phyloP scores from a whole-genome alignment of 1,140 invertebrate species.

The Conus betulinus region DNA sequence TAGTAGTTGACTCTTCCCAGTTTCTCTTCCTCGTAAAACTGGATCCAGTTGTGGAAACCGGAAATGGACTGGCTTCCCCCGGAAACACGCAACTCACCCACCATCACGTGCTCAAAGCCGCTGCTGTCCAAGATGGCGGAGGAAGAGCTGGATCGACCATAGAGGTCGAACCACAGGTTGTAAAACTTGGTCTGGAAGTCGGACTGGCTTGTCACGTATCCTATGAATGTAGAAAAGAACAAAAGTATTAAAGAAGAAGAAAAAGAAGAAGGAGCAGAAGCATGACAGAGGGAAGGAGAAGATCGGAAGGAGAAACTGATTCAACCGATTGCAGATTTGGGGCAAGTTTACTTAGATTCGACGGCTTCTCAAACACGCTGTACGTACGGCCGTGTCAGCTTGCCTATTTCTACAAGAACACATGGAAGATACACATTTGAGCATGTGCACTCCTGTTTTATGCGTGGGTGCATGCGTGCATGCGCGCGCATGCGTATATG shows the following conservation, averaged over 20 bases:
- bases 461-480: neutral
- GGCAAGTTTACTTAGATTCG: no score
- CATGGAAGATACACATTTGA: neutral
- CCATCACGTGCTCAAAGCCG: slow-evolving; percentile 76
- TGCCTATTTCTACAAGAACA: no score
- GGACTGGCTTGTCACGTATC: slow-evolving; percentile 26
- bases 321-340: no score
- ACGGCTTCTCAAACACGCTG: no score
- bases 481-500: neutral
- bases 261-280: neutral
- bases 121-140: slow-evolving; percentile 58
- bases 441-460: neutral
- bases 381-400: no score
- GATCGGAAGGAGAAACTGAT: no score
- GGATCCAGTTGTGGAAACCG: slow-evolving; percentile 76
- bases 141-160: slow-evolving; percentile 57
- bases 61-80: slow-evolving; percentile 55
- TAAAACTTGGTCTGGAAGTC: slow-evolving; percentile 52
- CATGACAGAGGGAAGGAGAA: no score
- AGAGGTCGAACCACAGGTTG: slow-evolving; percentile 72
- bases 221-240: slow-evolving; percentile 24
- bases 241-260: neutral
- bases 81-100: slow-evolving; percentile 70
- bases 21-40: slow-evolving; percentile 73
- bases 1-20: slow-evolving; percentile 69